Percentiles rank a stretch among this genome's conserved stretches.
phyloP scores from a whole-genome alignment of 2,113 vertebrate genomes.

The Chrysemys picta region DNA sequence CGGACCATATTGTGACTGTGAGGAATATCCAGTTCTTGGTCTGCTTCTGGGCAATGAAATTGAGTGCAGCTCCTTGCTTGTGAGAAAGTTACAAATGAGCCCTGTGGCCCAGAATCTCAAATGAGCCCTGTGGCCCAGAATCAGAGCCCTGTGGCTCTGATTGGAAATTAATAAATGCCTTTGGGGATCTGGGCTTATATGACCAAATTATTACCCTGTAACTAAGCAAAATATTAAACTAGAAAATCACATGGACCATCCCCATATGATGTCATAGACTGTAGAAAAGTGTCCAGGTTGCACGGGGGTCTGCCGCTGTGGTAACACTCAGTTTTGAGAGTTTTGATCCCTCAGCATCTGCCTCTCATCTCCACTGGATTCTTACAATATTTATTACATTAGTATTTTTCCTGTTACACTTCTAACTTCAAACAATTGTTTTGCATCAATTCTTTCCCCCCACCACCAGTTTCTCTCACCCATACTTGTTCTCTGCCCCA shows the following conservation, averaged over 20 bases:
- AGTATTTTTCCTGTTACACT: background rate
- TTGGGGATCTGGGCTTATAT: background rate
- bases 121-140: accelerated
- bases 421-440: background rate
- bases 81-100: background rate
- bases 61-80: background rate
- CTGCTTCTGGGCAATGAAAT: background rate
- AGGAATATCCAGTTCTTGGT: background rate
- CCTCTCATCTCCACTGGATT: background rate
- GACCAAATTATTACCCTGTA: background rate
- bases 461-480: background rate
- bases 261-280: background rate
- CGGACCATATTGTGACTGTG: background rate
- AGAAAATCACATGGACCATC: conserved; percentile 1
- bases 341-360: background rate
- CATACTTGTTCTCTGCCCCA: conserved; percentile 1
- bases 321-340: background rate
- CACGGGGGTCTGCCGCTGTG: background rate
- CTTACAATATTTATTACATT: background rate
- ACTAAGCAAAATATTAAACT: background rate
- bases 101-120: accelerated
- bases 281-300: background rate
- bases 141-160: too few relatives aligned
- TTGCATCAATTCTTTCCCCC: background rate
- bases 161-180: background rate